These are phyloP conservation scores for Clunio marinus DNA, from an alignment of 2,888 invertebrate genomes.

Conservation along the genomic window DNA sequence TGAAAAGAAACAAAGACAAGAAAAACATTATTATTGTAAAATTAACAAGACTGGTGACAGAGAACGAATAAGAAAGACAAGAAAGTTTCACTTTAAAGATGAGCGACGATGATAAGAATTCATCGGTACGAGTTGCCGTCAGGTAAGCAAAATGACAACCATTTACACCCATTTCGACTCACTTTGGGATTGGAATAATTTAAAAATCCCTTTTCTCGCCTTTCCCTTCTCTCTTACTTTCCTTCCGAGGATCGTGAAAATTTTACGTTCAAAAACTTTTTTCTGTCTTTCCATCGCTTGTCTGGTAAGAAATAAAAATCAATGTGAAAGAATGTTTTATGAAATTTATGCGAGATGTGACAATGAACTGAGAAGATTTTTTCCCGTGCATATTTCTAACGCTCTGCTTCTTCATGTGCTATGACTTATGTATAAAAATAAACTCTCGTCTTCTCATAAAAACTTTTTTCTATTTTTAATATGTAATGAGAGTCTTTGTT, in stretches of 20 bases:
- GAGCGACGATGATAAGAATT: slow-evolving; percentile 58
- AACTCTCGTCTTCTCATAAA: not conserved
- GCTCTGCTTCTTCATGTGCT: not conserved
- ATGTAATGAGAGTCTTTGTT: slow-evolving; percentile 7
- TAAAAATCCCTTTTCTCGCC: too few relatives aligned
- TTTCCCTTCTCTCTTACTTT: too few relatives aligned
- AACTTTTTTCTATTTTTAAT: slow-evolving; percentile 20
- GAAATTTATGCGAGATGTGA: slow-evolving; percentile 26
- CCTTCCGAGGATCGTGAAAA: not conserved
- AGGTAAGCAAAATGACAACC: slow-evolving; percentile 52
- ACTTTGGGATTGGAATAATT: slow-evolving; percentile 27
- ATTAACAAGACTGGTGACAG: slow-evolving; percentile 30
- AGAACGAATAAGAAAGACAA: not conserved
- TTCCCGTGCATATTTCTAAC: not conserved
- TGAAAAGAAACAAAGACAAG: not conserved
- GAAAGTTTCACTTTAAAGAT: slow-evolving; percentile 46
- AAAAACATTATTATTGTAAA: too few relatives aligned
- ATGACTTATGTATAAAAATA: not conserved
- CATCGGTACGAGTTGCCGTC: slow-evolving; percentile 65
- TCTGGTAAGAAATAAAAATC: not conserved
- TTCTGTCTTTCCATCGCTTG: not conserved
- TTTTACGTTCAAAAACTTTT: not conserved
- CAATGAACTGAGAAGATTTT: slow-evolving; percentile 23
- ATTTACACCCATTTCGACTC: not conserved
- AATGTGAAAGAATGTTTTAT: not conserved